Conservation (phyloP, 30 jellyfish, hydroid and myxozoan species). For the Hydractinia echinata region DNA sequence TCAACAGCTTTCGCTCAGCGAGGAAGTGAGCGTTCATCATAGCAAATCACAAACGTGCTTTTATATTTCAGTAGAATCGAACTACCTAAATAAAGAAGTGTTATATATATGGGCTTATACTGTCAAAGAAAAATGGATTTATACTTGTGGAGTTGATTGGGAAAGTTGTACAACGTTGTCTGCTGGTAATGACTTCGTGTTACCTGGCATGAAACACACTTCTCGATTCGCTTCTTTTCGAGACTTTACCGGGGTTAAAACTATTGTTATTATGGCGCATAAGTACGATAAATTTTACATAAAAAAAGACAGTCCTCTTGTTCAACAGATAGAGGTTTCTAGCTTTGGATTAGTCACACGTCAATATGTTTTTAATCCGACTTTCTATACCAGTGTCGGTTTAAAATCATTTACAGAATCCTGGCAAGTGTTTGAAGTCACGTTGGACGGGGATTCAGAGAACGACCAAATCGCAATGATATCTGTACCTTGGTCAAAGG, state of each 20-base stretch:
- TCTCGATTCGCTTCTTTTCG: not conserved
- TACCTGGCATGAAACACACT: not conserved
- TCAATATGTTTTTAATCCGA: not conserved
- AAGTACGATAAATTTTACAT: not conserved
- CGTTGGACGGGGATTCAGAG: not conserved
- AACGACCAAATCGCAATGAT: not conserved
- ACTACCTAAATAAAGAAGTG: not conserved
- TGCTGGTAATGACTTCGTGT: not conserved
- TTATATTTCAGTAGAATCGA: not conserved
- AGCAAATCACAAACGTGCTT: not conserved
- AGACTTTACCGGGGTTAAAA: not conserved
- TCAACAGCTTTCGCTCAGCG: not conserved
- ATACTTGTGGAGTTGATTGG: not conserved
- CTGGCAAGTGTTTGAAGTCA: not conserved
- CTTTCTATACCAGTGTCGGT: not conserved
- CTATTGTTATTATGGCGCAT: not conserved
- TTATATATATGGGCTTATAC: not conserved
- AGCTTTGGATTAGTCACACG: not conserved
- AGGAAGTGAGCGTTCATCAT: not conserved
- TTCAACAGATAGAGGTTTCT: constrained; percentile 3
- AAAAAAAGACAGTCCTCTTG: not conserved
- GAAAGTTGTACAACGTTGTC: not conserved
- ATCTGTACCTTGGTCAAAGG: constrained; percentile 9
- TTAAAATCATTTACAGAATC: not conserved
- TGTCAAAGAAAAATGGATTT: not conserved